These are phyloP conservation scores for Monodelphis domestica DNA, from an alignment of 2,797 vertebrate genomes.

Conservation along the genomic window DNA sequence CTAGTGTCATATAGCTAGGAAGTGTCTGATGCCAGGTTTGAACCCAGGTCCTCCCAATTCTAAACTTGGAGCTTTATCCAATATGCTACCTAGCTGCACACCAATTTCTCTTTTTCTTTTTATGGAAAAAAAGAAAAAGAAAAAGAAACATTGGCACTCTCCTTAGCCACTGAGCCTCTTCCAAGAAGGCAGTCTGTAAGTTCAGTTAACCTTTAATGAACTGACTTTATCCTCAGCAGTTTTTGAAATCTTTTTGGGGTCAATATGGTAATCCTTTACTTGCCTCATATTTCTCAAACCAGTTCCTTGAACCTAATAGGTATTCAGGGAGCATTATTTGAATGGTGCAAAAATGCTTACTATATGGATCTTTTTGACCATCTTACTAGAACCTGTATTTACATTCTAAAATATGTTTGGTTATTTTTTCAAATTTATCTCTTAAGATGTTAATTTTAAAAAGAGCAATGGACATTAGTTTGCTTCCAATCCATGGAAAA, in stretches of 20 bases:
- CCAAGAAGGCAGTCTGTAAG: neutral
- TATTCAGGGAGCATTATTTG: neutral
- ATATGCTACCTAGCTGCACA: too few species aligned
- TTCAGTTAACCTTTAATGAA: neutral
- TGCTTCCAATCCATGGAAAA: neutral
- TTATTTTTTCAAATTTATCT: neutral
- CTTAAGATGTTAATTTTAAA: neutral
- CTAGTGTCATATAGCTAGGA: too few species aligned
- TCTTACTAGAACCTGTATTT: neutral
- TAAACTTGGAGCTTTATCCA: too few species aligned
- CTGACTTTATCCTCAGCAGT: neutral
- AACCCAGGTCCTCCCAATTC: too few species aligned
- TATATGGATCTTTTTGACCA: neutral
- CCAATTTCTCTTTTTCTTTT: too few species aligned
- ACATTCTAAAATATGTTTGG: neutral
- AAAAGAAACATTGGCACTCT: neutral
- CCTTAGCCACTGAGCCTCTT: neutral
- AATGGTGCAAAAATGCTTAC: neutral
- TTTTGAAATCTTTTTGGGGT: neutral
- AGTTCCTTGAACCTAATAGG: neutral
- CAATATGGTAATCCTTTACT: neutral
- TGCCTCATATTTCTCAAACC: neutral
- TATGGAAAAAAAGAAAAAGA: too few species aligned
- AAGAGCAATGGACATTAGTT: neutral
- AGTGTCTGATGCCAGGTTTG: too few species aligned